Base-by-base conservation (phyloP, 2,797 vertebrate genomes). In the Cossypha heuglini region DNA sequence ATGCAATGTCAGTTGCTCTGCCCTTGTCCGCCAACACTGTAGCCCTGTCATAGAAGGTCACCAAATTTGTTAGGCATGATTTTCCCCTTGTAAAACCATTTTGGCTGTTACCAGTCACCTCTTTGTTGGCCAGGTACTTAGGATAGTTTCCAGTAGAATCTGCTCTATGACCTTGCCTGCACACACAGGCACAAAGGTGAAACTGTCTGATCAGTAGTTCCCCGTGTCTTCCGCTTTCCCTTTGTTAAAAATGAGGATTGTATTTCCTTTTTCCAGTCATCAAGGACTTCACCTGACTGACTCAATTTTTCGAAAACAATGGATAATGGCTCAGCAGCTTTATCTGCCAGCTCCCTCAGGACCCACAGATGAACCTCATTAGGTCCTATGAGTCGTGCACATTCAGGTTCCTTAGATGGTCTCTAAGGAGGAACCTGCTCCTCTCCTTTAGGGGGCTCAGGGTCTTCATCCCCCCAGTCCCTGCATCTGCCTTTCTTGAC, bases 21-120 rank as follows among this genome's bases (percentile, higher is more conserved):
- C 9, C 31, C 11, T 25, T 35, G 14, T 66, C 26, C 6, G 31
- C 37, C 31, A 66, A 11, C 0, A 0, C 43, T 43, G 26, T 25
- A 42, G 31, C 46, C 22, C 24, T 14, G 13, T 49, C 26, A 49
- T 5, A 18, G 25, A 57, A 64, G 43, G 26, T 58, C 45, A 58
- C 26, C 43, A 58, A 1, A 18, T 51, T 49, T 49, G 21, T 43
- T 18, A 58, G 37, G 37, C 31, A 5, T 58, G 11, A 74, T 43
- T 49, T 64, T 26, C 16, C 16, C 4, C 26, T n/a, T 51, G 14
- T 51, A n/a, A 67, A 75, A 28, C 45, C n/a, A 37, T 74, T 74
- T 66, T 49, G 13, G 37, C 26, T 31, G 21, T 74, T 74, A 66
- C 12, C 16, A 59, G 5, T 67, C 15, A 16, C 4, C 11, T 58